These are phyloP conservation scores for Paratilapia polleni DNA, from an alignment of 2,113 vertebrate species.

Conservation along the genomic window DNA sequence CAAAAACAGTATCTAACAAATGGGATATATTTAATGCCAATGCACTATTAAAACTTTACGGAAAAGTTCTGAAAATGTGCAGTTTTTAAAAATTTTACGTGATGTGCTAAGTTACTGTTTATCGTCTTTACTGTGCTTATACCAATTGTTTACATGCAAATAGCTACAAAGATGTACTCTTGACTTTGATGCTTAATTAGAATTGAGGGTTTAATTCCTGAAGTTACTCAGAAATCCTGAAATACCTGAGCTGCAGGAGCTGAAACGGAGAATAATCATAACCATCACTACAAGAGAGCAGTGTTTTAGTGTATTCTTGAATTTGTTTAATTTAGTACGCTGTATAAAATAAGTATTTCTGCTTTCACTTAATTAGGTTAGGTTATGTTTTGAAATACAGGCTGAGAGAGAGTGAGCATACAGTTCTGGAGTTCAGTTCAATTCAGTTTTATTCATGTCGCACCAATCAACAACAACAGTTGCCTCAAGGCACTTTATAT, in stretches of 20 bases:
- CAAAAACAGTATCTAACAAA: neutral
- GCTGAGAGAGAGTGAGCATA: neutral
- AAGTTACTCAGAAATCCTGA: neutral
- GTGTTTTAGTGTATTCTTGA: neutral
- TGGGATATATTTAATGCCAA: neutral
- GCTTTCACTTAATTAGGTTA: too few species aligned
- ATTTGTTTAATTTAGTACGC: accelerated
- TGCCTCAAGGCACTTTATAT: neutral
- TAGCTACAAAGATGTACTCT: neutral
- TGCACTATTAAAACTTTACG: accelerated
- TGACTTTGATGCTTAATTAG: neutral
- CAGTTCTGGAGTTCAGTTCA: neutral
- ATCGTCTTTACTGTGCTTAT: neutral
- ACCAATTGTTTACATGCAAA: neutral
- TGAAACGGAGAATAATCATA: neutral
- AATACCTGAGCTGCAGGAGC: neutral
- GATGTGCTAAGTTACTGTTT: neutral
- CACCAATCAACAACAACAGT: neutral
- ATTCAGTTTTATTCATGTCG: neutral
- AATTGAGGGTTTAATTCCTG: neutral
- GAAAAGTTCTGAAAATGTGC: neutral
- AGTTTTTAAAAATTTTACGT: neutral
- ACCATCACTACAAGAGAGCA: neutral
- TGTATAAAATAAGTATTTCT: too few species aligned
- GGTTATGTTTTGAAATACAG: too few species aligned